Base-by-base conservation (phyloP, 1,140 invertebrate species). In the Trichomalopsis sarcophagae region DNA sequence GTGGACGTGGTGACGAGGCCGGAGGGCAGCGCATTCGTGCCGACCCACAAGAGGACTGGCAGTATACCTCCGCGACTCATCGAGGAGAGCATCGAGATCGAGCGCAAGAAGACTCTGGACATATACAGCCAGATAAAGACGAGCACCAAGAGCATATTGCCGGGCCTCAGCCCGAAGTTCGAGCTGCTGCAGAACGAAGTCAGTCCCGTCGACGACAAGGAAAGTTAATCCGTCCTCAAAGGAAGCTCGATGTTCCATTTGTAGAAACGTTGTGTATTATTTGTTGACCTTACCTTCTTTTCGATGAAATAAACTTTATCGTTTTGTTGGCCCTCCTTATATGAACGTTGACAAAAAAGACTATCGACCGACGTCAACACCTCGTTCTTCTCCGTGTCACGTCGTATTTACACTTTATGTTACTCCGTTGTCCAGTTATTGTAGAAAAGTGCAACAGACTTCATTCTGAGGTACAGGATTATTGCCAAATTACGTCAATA, bases 121-220 rank as follows among this genome's bases (percentile, higher is more conserved):
- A 91, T 93, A 21, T 93, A 93, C 87, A 93, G 90, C 74, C 93
- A 93, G 86, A 92, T 93, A 74, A 93, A 92, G 81, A 93, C 91
- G 69, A 91, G 91, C 81, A 91, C 91, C 17, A 91, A 92, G 80
- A 90, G 89, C 82, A 93, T 93, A 87, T 82, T 93, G 9, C 91
- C 92, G 9, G 89, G 88, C 47, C 87, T 92, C 74, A 92, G 90
- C 74, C 91, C 93, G 0, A 93, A 93, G 85, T 93, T 93, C 86
- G 92, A 93, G 86, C 87, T 92, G 76, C 87, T 93, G 66, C 89
- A 92, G 76, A 93, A 93, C 88, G 92, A 93, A 87, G 90, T 92
- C 76, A 93, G 92, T 80, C 92, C 92, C n/a, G 91, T 93, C 84
- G 92, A 93, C 86, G 92, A 93, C 79, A 92, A 91, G 86, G 90